phyloP scores from a whole-genome alignment of 2,113 vertebrate genomes.

The Kryptolebias marmoratus region DNA sequence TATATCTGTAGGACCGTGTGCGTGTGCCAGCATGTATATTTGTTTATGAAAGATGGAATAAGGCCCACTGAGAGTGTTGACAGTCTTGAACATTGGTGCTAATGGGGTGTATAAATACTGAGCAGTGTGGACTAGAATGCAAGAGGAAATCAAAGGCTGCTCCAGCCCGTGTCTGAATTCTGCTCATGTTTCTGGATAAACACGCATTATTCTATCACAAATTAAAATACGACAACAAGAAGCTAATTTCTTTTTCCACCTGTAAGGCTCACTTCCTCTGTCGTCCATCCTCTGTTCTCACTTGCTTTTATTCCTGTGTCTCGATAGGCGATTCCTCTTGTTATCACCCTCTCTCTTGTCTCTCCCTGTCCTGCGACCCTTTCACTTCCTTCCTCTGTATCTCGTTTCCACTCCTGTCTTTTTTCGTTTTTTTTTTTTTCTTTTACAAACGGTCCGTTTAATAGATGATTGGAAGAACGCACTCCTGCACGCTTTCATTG shows the following conservation, averaged over 20 bases:
- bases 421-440: slow-evolving; percentile 4
- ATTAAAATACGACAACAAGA: slow-evolving; percentile 55
- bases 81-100: slow-evolving; percentile 60
- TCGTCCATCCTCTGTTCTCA: slow-evolving; percentile 10
- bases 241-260: slow-evolving; percentile 24
- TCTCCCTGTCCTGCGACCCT: slow-evolving; percentile 22
- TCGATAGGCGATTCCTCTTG: slow-evolving; percentile 37
- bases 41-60: slow-evolving; percentile 41
- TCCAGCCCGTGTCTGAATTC: slow-evolving; percentile 25
- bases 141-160: slow-evolving; percentile 16
- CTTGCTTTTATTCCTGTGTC: slow-evolving; percentile 24
- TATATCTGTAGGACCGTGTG: slow-evolving; percentile 37
- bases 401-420: slow-evolving; percentile 31
- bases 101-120: slow-evolving; percentile 47
- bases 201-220: slow-evolving; percentile 45
- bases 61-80: slow-evolving; percentile 59
- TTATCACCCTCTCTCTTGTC: slow-evolving; percentile 37
- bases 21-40: slow-evolving; percentile 34
- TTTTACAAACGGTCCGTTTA: slow-evolving; percentile 55
- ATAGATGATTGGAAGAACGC: slow-evolving; percentile 57
- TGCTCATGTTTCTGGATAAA: slow-evolving; percentile 38
- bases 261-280: background rate
- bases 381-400: slow-evolving; percentile 21
- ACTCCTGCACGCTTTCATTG: slow-evolving; percentile 42
- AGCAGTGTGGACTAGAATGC: slow-evolving; percentile 27